These are phyloP conservation scores for Cremastobaeus sp. DNA, from an alignment of 2,888 invertebrate species.

Conservation along the genomic window DNA sequence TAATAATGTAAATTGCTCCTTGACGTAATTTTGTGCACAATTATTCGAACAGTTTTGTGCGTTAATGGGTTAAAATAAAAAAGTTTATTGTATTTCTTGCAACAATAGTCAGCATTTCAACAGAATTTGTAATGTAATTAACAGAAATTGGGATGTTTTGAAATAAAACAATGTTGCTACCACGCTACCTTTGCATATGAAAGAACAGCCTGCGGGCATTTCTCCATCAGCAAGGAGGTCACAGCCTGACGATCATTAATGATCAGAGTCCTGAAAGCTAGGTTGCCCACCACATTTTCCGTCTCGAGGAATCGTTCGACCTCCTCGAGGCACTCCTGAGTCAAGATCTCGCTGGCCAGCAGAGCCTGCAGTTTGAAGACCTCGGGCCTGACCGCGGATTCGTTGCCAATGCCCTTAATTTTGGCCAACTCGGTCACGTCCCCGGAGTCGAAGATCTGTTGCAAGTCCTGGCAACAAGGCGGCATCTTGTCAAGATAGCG, in stretches of 20 bases:
- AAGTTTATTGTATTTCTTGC: too few species aligned
- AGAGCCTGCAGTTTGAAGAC: slow-evolving; percentile 80
- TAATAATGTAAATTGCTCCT: too few species aligned
- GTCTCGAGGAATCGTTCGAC: slow-evolving; percentile 82
- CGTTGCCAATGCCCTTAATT: slow-evolving; percentile 60
- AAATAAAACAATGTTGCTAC: not conserved
- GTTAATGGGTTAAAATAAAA: too few species aligned
- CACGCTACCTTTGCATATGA: slow-evolving; percentile 84
- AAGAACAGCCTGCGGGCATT: slow-evolving; percentile 82
- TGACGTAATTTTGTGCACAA: too few species aligned
- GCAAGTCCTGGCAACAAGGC: slow-evolving; percentile 73
- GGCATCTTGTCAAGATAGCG: slow-evolving; percentile 80
- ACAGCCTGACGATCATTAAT: slow-evolving; percentile 79
- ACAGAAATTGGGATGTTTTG: too few species aligned
- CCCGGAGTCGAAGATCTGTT: slow-evolving; percentile 63
- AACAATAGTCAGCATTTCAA: too few species aligned
- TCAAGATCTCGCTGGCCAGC: slow-evolving; percentile 80
- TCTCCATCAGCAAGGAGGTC: slow-evolving; percentile 80
- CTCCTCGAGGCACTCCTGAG: slow-evolving; percentile 81
- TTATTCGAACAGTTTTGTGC: too few species aligned
- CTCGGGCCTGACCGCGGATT: slow-evolving; percentile 66
- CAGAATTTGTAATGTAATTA: too few species aligned
- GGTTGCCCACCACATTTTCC: slow-evolving; percentile 80
- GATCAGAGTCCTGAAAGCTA: slow-evolving; percentile 79
- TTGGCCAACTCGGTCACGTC: slow-evolving; percentile 64